Evolutionary conservation across 2,113 vertebrate genomes (phyloP).

Genomic region (Perccottus glenii): DNA sequence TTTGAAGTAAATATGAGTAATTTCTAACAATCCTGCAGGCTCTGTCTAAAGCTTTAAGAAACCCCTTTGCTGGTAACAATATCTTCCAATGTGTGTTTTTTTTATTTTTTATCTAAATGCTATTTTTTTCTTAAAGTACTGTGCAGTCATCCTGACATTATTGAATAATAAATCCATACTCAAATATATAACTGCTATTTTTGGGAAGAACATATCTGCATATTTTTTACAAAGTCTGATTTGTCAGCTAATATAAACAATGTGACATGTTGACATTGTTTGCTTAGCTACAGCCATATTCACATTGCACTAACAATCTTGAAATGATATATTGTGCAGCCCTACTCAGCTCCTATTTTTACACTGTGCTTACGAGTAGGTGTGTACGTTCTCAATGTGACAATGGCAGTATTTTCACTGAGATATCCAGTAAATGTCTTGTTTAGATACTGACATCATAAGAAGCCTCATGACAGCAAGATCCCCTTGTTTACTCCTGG

Average conservation of each 20-base stretch:
- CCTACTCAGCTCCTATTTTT: background rate
- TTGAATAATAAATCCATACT: background rate
- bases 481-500: slow-evolving; percentile 46
- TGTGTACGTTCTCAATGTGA: slow-evolving; percentile 54
- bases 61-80: too few relatives aligned
- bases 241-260: background rate
- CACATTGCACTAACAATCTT: slow-evolving; percentile 1
- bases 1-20: too few relatives aligned
- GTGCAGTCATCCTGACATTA: background rate
- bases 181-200: too few relatives aligned
- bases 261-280: background rate
- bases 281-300: slow-evolving; percentile 1
- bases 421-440: slow-evolving; percentile 48
- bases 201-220: background rate
- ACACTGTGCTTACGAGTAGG: slow-evolving; percentile 30
- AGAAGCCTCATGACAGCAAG: slow-evolving; percentile 29
- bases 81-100: too few relatives aligned
- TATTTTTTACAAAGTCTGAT: background rate
- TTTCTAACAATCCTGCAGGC: too few relatives aligned
- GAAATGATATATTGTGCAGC: slow-evolving; percentile 5
- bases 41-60: too few relatives aligned
- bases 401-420: slow-evolving; percentile 35
- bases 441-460: slow-evolving; percentile 40
- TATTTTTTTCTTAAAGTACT: background rate
- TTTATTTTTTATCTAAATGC: too few relatives aligned